Conservation (phyloP, 2,888 invertebrate species). For the Ischnura elegans region DNA sequence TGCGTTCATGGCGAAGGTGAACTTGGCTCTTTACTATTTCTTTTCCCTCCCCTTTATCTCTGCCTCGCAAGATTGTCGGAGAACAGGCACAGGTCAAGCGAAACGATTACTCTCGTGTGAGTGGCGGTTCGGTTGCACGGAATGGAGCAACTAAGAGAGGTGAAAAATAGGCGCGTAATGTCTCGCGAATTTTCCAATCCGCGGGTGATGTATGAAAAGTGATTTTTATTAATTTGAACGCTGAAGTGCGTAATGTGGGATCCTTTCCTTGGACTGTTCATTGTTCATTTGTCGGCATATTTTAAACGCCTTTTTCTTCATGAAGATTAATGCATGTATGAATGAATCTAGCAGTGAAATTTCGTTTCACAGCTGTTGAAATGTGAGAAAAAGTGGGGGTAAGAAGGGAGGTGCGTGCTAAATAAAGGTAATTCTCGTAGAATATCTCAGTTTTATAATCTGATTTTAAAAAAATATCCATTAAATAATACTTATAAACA, state of each 20-base stretch:
- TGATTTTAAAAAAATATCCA: no score
- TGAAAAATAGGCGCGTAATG: neutral
- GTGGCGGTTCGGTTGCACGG: neutral
- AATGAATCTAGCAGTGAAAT: no score
- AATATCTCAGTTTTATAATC: no score
- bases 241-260: neutral
- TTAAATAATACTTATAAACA: no score
- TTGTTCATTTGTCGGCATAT: no score
- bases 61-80: conserved; percentile 24
- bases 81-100: conserved; percentile 42
- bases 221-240: neutral
- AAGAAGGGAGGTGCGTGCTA: no score
- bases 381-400: no score
- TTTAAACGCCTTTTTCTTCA: no score
- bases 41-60: conserved; percentile 42
- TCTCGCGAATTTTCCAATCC: neutral
- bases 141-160: neutral
- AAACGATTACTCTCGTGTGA: conserved; percentile 2
- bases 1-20: conserved; percentile 52
- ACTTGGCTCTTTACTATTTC: conserved; percentile 45
- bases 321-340: no score
- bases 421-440: no score
- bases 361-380: no score
- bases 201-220: neutral
- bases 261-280: no score